Conservation (phyloP, 2,888 invertebrate species). For the Eledone cirrhosa region DNA sequence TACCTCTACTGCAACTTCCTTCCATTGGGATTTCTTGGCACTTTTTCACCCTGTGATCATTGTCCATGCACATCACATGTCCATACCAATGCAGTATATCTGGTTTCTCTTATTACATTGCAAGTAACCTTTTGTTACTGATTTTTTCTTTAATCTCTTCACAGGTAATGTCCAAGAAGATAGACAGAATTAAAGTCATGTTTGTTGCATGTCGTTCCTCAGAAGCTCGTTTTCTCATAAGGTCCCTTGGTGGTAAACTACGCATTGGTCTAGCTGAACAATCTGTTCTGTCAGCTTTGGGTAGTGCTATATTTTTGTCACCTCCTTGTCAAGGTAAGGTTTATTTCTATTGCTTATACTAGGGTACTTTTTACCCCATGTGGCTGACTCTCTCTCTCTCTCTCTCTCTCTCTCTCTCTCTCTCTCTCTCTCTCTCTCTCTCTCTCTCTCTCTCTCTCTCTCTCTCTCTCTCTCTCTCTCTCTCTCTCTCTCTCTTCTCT, state of each 20-base stretch:
- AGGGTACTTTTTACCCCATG: neutral
- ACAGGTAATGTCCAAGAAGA: constrained; percentile 77
- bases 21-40: no score
- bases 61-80: no score
- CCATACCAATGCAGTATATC: no score
- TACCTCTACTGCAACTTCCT: no score
- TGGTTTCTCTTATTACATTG: no score
- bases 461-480: neutral
- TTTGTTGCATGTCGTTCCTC: constrained; percentile 87
- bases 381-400: no score
- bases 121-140: neutral
- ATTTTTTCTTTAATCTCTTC: constrained; percentile 21
- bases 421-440: neutral
- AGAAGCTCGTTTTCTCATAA: constrained; percentile 89
- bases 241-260: constrained; percentile 91
- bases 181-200: constrained; percentile 88
- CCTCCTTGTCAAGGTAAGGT: constrained; percentile 75
- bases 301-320: constrained; percentile 81
- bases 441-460: neutral
- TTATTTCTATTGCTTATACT: neutral
- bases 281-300: constrained; percentile 88
- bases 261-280: constrained; percentile 97
- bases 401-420: neutral
- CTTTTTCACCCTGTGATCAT: no score
- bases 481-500: no score